Percentiles rank a stretch among this genome's conserved stretches.
Evolutionary conservation across 1,140 invertebrate genomes (phyloP).

Genomic region (Bombus terrestris): DNA sequence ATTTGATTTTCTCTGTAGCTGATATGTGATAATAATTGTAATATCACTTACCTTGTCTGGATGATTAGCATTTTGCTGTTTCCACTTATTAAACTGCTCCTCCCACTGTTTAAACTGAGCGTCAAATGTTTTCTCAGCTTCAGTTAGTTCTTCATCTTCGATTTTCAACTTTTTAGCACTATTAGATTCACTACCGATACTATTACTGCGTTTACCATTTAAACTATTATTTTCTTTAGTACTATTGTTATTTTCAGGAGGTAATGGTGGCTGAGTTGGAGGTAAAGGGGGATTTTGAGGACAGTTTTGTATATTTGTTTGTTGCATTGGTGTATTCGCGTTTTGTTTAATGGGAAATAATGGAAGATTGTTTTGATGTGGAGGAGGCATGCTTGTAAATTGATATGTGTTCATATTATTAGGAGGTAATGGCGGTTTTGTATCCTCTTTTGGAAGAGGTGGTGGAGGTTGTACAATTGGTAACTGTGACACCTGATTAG

Average conservation of each 20-base stretch:
- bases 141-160: slow-evolving; percentile 83
- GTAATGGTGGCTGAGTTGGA: slow-evolving; percentile 83
- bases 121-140: slow-evolving; percentile 91
- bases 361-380: slow-evolving; percentile 79
- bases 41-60: slow-evolving; percentile 87
- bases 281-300: slow-evolving; percentile 79
- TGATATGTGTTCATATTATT: slow-evolving; percentile 69
- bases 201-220: slow-evolving; percentile 61
- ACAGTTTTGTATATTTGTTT: slow-evolving; percentile 64
- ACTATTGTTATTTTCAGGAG: slow-evolving; percentile 68
- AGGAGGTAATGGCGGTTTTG: slow-evolving; percentile 80
- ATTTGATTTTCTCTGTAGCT: not conserved
- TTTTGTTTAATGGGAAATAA: slow-evolving; percentile 72
- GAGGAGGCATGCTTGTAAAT: slow-evolving; percentile 74
- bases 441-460: slow-evolving; percentile 77
- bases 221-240: slow-evolving; percentile 40
- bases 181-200: slow-evolving; percentile 65
- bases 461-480: slow-evolving; percentile 75
- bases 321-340: slow-evolving; percentile 56
- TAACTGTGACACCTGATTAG: slow-evolving; percentile 76
- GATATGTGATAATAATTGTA: slow-evolving; percentile 1
- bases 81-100: slow-evolving; percentile 92
- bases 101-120: slow-evolving; percentile 93
- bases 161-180: slow-evolving; percentile 78
- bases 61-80: slow-evolving; percentile 92